Percentiles rank a stretch among this genome's conserved stretches.
Evolutionary conservation across 2,888 invertebrate species (phyloP).

Genomic region (Diarsia brunnea): DNA sequence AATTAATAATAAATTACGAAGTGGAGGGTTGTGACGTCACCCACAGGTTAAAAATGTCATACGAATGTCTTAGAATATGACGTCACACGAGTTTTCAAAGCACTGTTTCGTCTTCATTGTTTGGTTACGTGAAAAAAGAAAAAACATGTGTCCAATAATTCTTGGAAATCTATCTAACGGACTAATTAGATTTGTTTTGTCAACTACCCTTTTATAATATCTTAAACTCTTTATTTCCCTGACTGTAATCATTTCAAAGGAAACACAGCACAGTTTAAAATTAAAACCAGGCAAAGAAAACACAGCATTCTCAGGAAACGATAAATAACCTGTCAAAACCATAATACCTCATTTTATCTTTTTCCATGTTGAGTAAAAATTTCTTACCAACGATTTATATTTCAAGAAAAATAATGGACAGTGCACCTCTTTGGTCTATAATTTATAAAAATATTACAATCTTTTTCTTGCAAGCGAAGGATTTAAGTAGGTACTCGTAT

Average conservation of each 20-base stretch:
- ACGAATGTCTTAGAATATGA: no score
- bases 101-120: no score
- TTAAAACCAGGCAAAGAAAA: constrained; percentile 45
- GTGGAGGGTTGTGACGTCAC: no score
- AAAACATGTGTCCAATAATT: no score
- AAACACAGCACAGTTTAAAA: constrained; percentile 24
- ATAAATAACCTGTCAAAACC: constrained; percentile 54
- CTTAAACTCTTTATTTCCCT: not conserved
- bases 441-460: constrained; percentile 26
- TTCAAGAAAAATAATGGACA: constrained; percentile 22
- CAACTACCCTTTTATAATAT: not conserved
- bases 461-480: constrained; percentile 14
- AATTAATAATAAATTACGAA: no score
- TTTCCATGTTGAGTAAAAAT: constrained; percentile 47
- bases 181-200: no score
- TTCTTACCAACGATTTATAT: constrained; percentile 47
- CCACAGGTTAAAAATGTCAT: no score
- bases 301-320: constrained; percentile 37
- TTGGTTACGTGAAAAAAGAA: no score
- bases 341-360: constrained; percentile 55
- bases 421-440: constrained; percentile 25
- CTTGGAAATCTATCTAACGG: no score
- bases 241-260: not conserved
- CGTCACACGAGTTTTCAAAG: no score
- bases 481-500: constrained; percentile 25